Conservation (phyloP, 2,113 vertebrate genomes). For the Galeopterus variegatus region DNA sequence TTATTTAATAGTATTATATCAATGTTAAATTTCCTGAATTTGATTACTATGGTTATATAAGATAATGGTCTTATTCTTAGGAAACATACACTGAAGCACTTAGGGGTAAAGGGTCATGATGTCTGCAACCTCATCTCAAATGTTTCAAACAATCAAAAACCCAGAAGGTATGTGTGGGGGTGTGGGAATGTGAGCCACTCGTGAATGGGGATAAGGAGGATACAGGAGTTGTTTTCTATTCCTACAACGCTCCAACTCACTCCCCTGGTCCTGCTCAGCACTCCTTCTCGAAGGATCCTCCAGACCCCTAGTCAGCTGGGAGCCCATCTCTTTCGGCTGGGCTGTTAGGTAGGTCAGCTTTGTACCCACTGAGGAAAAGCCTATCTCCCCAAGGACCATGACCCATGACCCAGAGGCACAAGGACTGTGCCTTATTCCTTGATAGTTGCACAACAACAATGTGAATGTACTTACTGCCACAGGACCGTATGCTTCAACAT, state of each 20-base stretch:
- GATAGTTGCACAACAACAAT: not conserved
- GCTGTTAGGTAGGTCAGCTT: not conserved
- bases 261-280: not conserved
- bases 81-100: slow-evolving; percentile 21
- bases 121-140: slow-evolving; percentile 35
- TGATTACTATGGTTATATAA: slow-evolving; percentile 29
- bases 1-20: slow-evolving; percentile 2
- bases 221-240: not conserved
- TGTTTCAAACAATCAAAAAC: not conserved
- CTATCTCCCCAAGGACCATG: not conserved
- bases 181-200: not conserved
- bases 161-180: not conserved
- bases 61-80: slow-evolving; percentile 24
- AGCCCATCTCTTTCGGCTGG: not conserved
- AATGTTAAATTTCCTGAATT: slow-evolving; percentile 31
- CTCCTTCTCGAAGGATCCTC: not conserved
- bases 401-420: not conserved
- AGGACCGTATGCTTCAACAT: not conserved
- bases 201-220: not conserved
- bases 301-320: not conserved
- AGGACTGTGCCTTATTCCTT: not conserved
- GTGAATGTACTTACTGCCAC: slow-evolving; percentile 4
- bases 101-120: not conserved
- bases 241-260: not conserved
- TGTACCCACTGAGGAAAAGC: not conserved